phyloP scores from a whole-genome alignment of 2,113 vertebrate genomes.

The Grammomys dolichurus region DNA sequence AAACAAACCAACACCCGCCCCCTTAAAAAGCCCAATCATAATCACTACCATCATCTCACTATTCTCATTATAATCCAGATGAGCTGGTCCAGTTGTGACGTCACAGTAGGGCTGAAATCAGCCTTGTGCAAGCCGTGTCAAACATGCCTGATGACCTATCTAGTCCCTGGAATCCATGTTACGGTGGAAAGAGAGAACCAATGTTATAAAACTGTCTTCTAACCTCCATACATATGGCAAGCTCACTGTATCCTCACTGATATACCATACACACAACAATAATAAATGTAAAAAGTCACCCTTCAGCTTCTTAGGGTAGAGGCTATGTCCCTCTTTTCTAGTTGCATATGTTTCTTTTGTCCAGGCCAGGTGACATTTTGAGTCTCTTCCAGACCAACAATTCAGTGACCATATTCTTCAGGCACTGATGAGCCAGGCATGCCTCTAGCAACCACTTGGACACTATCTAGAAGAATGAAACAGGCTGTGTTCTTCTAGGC shows the following conservation, averaged over 20 bases:
- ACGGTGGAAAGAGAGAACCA: neutral
- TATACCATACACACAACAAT: neutral
- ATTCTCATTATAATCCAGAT: neutral
- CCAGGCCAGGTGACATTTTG: neutral
- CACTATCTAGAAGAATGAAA: neutral
- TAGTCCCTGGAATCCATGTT: neutral
- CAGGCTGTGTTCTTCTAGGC: neutral
- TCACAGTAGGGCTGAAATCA: neutral
- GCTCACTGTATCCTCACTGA: neutral
- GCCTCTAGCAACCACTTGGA: neutral
- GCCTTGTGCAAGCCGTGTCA: neutral
- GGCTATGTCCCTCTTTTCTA: neutral
- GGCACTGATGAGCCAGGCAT: neutral
- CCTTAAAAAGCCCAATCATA: neutral
- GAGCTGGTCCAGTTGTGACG: neutral
- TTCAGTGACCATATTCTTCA: neutral
- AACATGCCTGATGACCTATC: neutral
- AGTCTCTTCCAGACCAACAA: neutral
- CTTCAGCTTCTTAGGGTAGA: neutral
- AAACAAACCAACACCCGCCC: neutral
- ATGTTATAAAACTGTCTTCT: neutral
- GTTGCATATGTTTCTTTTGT: neutral
- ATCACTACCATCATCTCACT: neutral
- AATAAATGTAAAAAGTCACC: neutral
- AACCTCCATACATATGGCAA: too few species aligned